These are phyloP conservation scores for Bugula neritina DNA, from an alignment of 2,888 invertebrate genomes.

Conservation along the genomic window DNA sequence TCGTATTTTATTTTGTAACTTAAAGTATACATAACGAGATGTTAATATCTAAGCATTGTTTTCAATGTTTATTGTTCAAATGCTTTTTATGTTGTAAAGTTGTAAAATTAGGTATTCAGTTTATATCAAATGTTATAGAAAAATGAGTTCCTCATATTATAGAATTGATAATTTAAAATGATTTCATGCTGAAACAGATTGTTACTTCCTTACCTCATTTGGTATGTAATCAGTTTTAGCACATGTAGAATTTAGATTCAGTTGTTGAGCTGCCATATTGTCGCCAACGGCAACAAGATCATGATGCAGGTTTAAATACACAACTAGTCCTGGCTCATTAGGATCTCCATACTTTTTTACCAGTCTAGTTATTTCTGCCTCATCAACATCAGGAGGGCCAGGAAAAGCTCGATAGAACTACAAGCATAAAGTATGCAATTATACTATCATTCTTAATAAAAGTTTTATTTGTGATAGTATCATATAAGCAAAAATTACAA, in stretches of 20 bases:
- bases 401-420: conserved; percentile 53
- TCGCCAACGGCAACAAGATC: conserved; percentile 44
- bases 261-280: conserved; percentile 25
- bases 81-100: too few species aligned
- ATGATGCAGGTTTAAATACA: conserved; percentile 52
- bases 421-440: conserved; percentile 24
- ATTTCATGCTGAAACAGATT: too few species aligned
- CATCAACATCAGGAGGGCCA: conserved; percentile 47
- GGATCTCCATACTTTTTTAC: conserved; percentile 50
- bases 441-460: background rate
- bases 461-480: background rate
- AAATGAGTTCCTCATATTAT: too few species aligned
- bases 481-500: too few species aligned
- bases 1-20: too few species aligned
- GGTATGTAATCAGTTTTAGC: conserved; percentile 8
- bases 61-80: too few species aligned
- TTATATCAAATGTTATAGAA: too few species aligned
- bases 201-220: conserved; percentile 12
- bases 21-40: too few species aligned
- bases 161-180: too few species aligned
- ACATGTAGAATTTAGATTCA: conserved; percentile 11
- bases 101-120: too few species aligned
- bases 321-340: conserved; percentile 43
- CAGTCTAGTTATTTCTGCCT: conserved; percentile 47
- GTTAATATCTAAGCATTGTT: too few species aligned